phyloP scores from a whole-genome alignment of 2,888 invertebrate genomes.

The Netelia melanura region DNA sequence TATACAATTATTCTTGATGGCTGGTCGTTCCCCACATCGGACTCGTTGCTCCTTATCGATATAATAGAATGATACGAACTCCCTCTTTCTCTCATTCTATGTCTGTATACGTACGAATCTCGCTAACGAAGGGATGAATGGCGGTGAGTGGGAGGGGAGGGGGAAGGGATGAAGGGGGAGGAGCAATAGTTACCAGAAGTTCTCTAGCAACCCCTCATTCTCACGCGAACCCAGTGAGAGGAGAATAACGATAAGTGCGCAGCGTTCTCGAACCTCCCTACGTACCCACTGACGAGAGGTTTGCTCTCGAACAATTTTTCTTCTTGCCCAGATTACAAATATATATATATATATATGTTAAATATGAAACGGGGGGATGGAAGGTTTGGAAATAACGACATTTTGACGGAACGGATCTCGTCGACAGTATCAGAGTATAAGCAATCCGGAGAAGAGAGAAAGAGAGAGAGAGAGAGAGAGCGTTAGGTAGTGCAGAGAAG shows the following conservation, averaged over 20 bases:
- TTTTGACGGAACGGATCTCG: conserved; percentile 52
- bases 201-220: background rate
- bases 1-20: too few relatives aligned
- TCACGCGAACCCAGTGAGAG: background rate
- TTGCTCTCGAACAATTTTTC: background rate
- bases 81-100: too few relatives aligned
- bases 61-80: too few relatives aligned
- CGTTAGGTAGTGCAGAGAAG: conserved; percentile 36
- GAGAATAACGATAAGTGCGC: background rate
- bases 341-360: background rate
- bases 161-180: too few relatives aligned
- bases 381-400: conserved; percentile 58
- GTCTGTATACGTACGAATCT: too few relatives aligned
- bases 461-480: conserved; percentile 20
- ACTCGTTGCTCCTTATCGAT: too few relatives aligned
- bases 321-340: background rate
- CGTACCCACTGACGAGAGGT: background rate
- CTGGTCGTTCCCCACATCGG: too few relatives aligned
- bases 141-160: too few relatives aligned
- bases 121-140: too few relatives aligned
- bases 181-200: background rate
- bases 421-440: conserved; percentile 30
- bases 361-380: background rate
- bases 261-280: background rate
- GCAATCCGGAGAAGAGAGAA: background rate